A percentile compares a stretch with the other conserved stretches of the same genome.
These are phyloP conservation scores for Iphiclides podalirius DNA, from an alignment of 2,888 invertebrate genomes.

Conservation along the genomic window DNA sequence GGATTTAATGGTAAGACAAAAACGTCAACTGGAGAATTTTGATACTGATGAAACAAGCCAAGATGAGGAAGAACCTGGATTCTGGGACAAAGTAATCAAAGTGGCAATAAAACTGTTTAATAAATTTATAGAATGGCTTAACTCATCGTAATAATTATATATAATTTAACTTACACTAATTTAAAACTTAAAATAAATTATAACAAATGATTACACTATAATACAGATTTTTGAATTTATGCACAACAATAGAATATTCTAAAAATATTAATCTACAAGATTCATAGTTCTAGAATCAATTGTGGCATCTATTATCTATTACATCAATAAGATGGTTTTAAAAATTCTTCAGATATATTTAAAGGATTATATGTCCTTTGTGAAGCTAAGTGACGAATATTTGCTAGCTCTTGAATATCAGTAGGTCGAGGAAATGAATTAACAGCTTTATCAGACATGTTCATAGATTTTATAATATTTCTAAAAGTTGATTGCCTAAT, in stretches of 20 bases:
- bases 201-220: background rate
- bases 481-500: slow-evolving; percentile 40
- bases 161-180: background rate
- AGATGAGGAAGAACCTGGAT: slow-evolving; percentile 60
- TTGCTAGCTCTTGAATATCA: slow-evolving; percentile 39
- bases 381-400: slow-evolving; percentile 43
- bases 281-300: background rate
- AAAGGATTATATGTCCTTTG: slow-evolving; percentile 59
- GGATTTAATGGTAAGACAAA: slow-evolving; percentile 37
- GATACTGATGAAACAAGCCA: slow-evolving; percentile 53
- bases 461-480: slow-evolving; percentile 40
- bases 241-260: background rate
- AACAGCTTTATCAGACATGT: slow-evolving; percentile 38
- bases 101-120: slow-evolving; percentile 66
- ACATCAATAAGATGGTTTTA: slow-evolving; percentile 36
- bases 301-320: no score
- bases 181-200: slow-evolving; percentile 3
- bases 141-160: slow-evolving; percentile 38
- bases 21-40: slow-evolving; percentile 61
- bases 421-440: slow-evolving; percentile 42
- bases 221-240: no score
- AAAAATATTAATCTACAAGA: background rate
- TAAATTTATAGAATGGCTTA: slow-evolving; percentile 70
- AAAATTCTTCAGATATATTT: slow-evolving; percentile 45
- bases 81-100: slow-evolving; percentile 70